These are phyloP conservation scores for Cuniculus paca DNA, from an alignment of 2,797 vertebrate genomes.

Conservation along the genomic window DNA sequence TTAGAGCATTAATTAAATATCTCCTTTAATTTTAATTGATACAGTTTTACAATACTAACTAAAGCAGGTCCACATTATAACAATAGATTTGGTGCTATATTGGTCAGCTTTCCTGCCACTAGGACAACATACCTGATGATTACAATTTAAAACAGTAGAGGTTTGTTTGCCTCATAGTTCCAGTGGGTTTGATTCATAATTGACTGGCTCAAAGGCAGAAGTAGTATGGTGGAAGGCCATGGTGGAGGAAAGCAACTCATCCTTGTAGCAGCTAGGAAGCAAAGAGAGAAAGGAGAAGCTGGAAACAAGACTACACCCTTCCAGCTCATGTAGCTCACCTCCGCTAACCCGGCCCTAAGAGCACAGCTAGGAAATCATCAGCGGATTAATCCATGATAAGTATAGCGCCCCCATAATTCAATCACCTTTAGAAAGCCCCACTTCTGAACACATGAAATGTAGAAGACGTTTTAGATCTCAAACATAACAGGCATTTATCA, in stretches of 20 bases:
- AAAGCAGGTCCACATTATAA: conserved; percentile 28
- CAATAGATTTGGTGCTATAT: conserved; percentile 42
- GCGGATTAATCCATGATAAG: background rate
- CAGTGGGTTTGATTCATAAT: background rate
- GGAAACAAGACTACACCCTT: background rate
- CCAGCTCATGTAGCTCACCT: background rate
- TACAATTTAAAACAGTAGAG: background rate
- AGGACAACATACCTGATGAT: background rate
- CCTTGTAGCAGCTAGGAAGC: background rate
- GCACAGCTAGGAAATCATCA: background rate
- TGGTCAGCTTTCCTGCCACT: background rate
- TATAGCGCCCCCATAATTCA: background rate
- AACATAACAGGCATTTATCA: background rate
- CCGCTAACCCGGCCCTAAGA: background rate
- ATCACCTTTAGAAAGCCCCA: background rate
- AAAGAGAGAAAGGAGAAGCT: background rate
- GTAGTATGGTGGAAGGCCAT: background rate
- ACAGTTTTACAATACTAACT: conserved; percentile 49
- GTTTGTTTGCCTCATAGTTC: background rate
- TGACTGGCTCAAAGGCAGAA: background rate
- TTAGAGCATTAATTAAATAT: conserved; percentile 34
- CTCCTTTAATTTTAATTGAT: background rate
- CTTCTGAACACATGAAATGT: background rate
- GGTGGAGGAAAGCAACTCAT: background rate
- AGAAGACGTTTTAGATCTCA: background rate